phyloP scores from a whole-genome alignment of 2,113 vertebrate species.

The Dissostichus mawsoni region DNA sequence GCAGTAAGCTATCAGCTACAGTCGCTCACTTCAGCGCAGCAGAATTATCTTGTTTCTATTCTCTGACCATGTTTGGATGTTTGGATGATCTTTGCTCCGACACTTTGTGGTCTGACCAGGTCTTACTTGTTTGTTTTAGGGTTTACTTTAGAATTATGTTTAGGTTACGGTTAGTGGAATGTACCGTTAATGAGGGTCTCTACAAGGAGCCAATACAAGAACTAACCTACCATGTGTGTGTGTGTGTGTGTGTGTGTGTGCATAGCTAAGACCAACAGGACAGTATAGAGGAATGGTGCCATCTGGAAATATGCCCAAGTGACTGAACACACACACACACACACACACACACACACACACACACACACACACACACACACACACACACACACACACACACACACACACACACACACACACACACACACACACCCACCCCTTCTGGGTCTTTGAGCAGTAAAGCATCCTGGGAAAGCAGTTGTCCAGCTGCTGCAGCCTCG shows the following conservation, averaged over 20 bases:
- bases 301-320: slow-evolving; percentile 42
- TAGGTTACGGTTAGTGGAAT: background rate
- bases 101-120: background rate
- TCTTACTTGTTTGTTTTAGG: background rate
- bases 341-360: too few species aligned
- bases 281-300: slow-evolving; percentile 28
- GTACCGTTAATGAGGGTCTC: background rate
- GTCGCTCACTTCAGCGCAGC: too few species aligned
- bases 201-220: background rate
- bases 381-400: too few species aligned
- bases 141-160: background rate
- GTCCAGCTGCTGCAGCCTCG: slow-evolving; percentile 63
- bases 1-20: too few species aligned
- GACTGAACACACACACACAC: slow-evolving; percentile 19
- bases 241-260: slow-evolving; percentile 14
- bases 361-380: too few species aligned
- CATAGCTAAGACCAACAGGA: slow-evolving; percentile 10
- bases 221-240: slow-evolving; percentile 15
- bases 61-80: too few species aligned
- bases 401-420: too few species aligned
- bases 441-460: slow-evolving; percentile 49
- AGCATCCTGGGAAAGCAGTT: slow-evolving; percentile 54
- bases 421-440: background rate
- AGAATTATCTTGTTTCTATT: background rate
- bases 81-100: too few species aligned